Percentiles rank a stretch among this genome's conserved stretches.
Conservation (phyloP, 2,113 vertebrate genomes). For the Phyllostomus hastatus region DNA sequence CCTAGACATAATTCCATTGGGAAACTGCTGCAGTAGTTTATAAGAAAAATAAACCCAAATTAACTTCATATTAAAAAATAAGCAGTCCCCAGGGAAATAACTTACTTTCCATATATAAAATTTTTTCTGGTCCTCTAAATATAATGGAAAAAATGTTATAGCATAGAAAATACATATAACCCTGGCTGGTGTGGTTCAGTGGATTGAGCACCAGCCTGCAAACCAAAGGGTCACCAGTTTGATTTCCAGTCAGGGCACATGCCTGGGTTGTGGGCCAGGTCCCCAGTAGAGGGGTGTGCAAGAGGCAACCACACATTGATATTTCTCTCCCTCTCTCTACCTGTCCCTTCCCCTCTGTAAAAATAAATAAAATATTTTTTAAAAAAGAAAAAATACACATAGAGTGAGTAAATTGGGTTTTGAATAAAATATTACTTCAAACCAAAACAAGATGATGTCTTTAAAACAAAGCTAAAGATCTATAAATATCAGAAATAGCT, state of each 20-base stretch:
- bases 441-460: not conserved
- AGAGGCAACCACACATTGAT: too few species aligned
- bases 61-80: conserved; percentile 29
- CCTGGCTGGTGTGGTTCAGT: too few species aligned
- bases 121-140: not conserved
- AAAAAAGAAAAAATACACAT: not conserved
- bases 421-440: conserved; percentile 19
- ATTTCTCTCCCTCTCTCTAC: too few species aligned
- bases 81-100: not conserved
- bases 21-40: not conserved
- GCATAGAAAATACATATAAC: not conserved
- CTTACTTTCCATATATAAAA: not conserved
- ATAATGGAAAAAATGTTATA: not conserved
- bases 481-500: not conserved
- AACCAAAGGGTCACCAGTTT: too few species aligned
- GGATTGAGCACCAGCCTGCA: too few species aligned
- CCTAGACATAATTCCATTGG: conserved; percentile 22
- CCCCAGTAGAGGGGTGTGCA: too few species aligned
- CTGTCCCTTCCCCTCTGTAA: too few species aligned
- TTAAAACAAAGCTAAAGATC: conserved; percentile 21
- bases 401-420: not conserved
- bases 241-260: too few species aligned
- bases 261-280: too few species aligned
- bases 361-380: too few species aligned
- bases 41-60: conserved; percentile 32